phyloP scores from a whole-genome alignment of 2,888 invertebrate species.

The Bombylius discolor region DNA sequence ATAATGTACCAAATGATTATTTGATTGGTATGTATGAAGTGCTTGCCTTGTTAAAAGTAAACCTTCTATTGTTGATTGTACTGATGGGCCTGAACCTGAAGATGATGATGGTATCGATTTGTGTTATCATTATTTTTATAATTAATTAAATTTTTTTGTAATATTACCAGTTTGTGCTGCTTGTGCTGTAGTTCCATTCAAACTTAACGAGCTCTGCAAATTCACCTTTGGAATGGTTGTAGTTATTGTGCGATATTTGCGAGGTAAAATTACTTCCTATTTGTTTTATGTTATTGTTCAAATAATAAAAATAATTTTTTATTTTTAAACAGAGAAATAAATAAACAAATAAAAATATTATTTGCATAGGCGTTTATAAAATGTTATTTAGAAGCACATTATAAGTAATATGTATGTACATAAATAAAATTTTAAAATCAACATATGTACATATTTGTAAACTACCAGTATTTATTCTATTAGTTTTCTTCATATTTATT shows the following conservation, averaged over 20 bases:
- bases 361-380: too few species aligned
- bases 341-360: too few species aligned
- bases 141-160: not conserved
- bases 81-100: slow-evolving; percentile 4
- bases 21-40: slow-evolving; percentile 63
- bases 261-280: slow-evolving; percentile 66
- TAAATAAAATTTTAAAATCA: too few species aligned
- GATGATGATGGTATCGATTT: slow-evolving; percentile 6
- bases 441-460: too few species aligned
- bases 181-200: slow-evolving; percentile 4
- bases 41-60: slow-evolving; percentile 48
- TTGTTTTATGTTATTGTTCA: too few species aligned
- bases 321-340: too few species aligned
- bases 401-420: too few species aligned
- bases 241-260: slow-evolving; percentile 65
- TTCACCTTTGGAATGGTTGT: slow-evolving; percentile 35
- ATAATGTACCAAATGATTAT: slow-evolving; percentile 82
- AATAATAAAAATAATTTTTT: too few species aligned
- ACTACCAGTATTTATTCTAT: not conserved
- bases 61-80: slow-evolving; percentile 25
- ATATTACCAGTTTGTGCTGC: slow-evolving; percentile 3
- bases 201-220: slow-evolving; percentile 21
- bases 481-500: not conserved
- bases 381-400: too few species aligned
- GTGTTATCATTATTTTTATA: not conserved